Base-by-base conservation (phyloP, 2,797 vertebrate species). In the Anguilla obscura region DNA sequence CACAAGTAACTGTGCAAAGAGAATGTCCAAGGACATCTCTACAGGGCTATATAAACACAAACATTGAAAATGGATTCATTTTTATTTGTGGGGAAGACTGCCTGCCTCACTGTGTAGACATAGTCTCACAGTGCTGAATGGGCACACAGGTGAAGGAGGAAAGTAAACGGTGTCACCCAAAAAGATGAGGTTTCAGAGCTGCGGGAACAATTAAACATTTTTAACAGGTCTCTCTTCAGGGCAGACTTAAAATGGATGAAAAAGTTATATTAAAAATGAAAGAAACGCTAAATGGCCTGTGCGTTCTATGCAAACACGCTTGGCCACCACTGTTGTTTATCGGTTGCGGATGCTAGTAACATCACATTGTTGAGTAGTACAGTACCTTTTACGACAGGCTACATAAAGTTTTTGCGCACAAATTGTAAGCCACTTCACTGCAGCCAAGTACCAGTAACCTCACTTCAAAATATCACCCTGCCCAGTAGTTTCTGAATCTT, bases 181-280 rank as follows among this genome's bases (percentile, higher is more conserved):
- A 58, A 33, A 87, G 76, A 87, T 33, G 63, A 80, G 86, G 86
- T 87, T 87, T 86, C 36, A 80, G 8, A 58, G 86, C 76, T 87
- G 86, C 63, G 24, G 76, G 76, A 87, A 48, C 74, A 36, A 82
- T 63, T 71, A 58, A 54, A 40, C 30, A 52, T 87, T 87, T 58
- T 52, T 80, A 87, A 74, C 71, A 40, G 36, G 45, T 80, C 52
- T 58, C 74, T 74, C 86, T 21, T 54, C 71, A 58, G 86, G 50
- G 16, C 76, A 45, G 52, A 58, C 71, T 56, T 86, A 69, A 86
- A 45, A 18, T 21, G 48, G 86, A 71, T 79, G 24, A 56, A 50
- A 82, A 87, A 58, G 76, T 60, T 56, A 63, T 10, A 56, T 12
- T 52, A 79, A 58, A 80, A 86, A 86, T 60, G 33, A 80, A 79